A percentile compares a stretch with the other conserved stretches of the same genome.
phyloP scores from a whole-genome alignment of 2,113 vertebrate genomes.

The Embiotoca jacksoni region DNA sequence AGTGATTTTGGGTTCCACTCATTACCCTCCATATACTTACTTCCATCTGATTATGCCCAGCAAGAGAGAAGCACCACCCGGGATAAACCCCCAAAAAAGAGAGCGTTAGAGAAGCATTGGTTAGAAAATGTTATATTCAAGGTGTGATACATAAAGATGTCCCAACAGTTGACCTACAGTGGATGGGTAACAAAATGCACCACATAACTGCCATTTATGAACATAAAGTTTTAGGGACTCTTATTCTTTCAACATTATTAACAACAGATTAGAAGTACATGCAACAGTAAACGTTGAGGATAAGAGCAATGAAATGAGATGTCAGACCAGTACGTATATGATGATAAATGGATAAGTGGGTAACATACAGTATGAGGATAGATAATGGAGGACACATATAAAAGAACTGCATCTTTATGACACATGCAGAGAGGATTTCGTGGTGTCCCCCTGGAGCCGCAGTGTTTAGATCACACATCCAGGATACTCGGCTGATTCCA shows the following conservation, averaged over 20 bases:
- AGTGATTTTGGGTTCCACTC: background rate
- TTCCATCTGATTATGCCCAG: constrained; percentile 73
- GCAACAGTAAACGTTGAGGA: background rate
- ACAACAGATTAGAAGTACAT: constrained; percentile 29
- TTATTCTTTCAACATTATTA: background rate
- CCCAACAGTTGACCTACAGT: background rate
- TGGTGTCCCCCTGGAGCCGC: background rate
- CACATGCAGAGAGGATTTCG: constrained; percentile 3
- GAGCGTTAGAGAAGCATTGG: constrained; percentile 61
- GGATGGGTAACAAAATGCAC: background rate
- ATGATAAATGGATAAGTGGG: constrained; percentile 18
- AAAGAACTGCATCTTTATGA: background rate
- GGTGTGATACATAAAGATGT: constrained; percentile 17
- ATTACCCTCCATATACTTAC: constrained; percentile 79
- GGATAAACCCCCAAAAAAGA: constrained; percentile 62
- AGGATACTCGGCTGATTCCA: background rate
- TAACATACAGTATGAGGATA: constrained; percentile 16
- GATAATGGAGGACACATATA: constrained; percentile 9
- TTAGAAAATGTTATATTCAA: constrained; percentile 46
- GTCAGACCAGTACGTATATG: background rate
- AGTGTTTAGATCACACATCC: background rate
- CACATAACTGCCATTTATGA: too few species aligned
- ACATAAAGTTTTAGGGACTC: background rate
- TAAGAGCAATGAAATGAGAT: constrained; percentile 7
- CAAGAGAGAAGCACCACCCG: constrained; percentile 57